Percentiles rank a stretch among this genome's conserved stretches.
Evolutionary conservation across 2,797 vertebrate species (phyloP).

Genomic region (Anguilla obscura): DNA sequence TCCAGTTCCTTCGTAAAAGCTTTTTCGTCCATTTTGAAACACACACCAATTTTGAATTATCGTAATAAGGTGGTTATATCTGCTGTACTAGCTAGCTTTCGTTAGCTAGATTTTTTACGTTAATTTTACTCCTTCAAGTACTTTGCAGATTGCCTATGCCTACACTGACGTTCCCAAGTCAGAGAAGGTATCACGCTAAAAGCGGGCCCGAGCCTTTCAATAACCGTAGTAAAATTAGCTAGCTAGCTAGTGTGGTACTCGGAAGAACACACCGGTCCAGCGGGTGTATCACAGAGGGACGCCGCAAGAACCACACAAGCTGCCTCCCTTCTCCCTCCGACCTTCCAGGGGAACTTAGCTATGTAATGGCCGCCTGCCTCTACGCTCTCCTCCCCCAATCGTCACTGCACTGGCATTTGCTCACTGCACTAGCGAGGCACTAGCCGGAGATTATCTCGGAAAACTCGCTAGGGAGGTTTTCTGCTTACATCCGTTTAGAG

Average conservation of each 20-base stretch:
- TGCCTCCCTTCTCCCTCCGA: constrained; percentile 8
- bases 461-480: not conserved
- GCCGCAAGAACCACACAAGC: constrained; percentile 12
- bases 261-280: constrained; percentile 13
- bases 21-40: constrained; percentile 81
- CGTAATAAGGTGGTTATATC: not conserved
- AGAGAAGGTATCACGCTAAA: not conserved
- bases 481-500: constrained; percentile 3
- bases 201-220: not conserved
- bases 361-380: constrained; percentile 22
- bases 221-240: not conserved
- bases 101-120: constrained; percentile 14
- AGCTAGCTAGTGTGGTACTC: not conserved
- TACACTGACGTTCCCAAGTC: not conserved
- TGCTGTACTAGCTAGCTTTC: not conserved
- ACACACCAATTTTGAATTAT: constrained; percentile 14
- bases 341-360: constrained; percentile 2
- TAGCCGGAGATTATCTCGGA: not conserved
- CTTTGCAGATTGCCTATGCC: not conserved
- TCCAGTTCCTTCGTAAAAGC: constrained; percentile 88
- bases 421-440: not conserved
- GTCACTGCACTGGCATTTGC: constrained; percentile 13
- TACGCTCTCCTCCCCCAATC: not conserved
- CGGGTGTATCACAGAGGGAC: not conserved
- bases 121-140: not conserved